These are phyloP conservation scores for Psephotus haematonotus DNA, from an alignment of 2,113 vertebrate species.

Conservation along the genomic window DNA sequence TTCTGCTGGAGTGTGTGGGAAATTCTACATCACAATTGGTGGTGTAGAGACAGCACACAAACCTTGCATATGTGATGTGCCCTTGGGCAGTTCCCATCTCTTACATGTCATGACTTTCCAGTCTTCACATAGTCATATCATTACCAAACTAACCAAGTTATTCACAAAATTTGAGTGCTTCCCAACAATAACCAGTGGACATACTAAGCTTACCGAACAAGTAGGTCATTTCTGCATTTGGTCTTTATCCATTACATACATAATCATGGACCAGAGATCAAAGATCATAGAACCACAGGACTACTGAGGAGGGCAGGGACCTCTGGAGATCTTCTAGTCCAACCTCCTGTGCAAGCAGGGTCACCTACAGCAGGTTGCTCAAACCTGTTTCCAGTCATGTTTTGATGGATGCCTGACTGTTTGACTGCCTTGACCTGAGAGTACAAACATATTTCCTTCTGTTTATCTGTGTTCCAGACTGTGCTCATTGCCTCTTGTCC, in stretches of 20 bases:
- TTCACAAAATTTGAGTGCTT: not conserved
- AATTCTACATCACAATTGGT: not conserved
- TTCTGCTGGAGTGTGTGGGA: accelerated
- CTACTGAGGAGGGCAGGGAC: not conserved
- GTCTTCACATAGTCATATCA: not conserved
- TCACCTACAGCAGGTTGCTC: not conserved
- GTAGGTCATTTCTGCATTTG: not conserved
- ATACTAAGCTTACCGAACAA: not conserved
- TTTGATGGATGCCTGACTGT: not conserved
- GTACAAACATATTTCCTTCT: not conserved
- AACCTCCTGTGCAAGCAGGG: not conserved
- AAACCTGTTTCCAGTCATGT: too few relatives aligned
- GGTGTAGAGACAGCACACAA: not conserved
- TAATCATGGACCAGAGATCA: not conserved
- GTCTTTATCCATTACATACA: not conserved
- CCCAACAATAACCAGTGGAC: not conserved
- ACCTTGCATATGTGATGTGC: accelerated
- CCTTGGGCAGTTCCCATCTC: not conserved
- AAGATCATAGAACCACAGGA: not conserved
- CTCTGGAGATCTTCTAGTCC: not conserved
- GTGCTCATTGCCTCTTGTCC: not conserved
- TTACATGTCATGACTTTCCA: not conserved
- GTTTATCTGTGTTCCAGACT: not conserved
- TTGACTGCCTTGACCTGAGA: not conserved
- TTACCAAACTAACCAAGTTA: not conserved